Base-by-base conservation (phyloP, 1,140 invertebrate species). In the Acromyrmex echinatior region DNA sequence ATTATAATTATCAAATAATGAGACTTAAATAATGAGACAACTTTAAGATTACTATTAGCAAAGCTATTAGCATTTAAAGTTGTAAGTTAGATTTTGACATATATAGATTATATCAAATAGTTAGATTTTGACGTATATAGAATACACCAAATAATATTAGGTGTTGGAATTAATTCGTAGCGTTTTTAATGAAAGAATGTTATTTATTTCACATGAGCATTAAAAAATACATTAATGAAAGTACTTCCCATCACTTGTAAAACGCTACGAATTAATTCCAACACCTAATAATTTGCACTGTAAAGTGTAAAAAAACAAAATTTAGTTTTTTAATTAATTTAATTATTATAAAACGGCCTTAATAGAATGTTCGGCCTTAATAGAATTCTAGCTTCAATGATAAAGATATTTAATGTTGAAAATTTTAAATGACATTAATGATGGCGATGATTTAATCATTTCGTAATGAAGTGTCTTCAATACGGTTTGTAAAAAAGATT, bases 391-490 rank as follows among this genome's bases (percentile, higher is more conserved):
- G 70, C 56, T 53, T 74, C 49, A 74, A 4, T 14, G 18, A 56
- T 76, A 12, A 45, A 45, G 2, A 76, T 6, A 49, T 70, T 25
- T 49, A 68, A 68, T 25, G 12, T 6, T 68, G 25, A 68, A 68
- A 5, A 70, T 49, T 70, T 7, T 25, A 66, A 70, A 49, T 16
- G 4, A 14, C 1, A 49, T 49, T 49, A 70, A 66, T 66, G 21
- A 39, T 70, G 21, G 9, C 3, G 5, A 21, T 10, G 39, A 49
- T 68, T 68, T 68, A 68, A 70, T 45, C 39, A 97, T 86, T 98
- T 99, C 92, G 96, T 98, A 39, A 95, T 96, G 4, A 94, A 96
- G 74, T 98, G 98, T 93, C 96, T 99, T 87, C 97, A 97, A 92
- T 97, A 98, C 92, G 97, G 98, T 95, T 97, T 98, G 16, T 96